phyloP scores from a whole-genome alignment of 2,113 vertebrate genomes.

The Ammodytes marinus region DNA sequence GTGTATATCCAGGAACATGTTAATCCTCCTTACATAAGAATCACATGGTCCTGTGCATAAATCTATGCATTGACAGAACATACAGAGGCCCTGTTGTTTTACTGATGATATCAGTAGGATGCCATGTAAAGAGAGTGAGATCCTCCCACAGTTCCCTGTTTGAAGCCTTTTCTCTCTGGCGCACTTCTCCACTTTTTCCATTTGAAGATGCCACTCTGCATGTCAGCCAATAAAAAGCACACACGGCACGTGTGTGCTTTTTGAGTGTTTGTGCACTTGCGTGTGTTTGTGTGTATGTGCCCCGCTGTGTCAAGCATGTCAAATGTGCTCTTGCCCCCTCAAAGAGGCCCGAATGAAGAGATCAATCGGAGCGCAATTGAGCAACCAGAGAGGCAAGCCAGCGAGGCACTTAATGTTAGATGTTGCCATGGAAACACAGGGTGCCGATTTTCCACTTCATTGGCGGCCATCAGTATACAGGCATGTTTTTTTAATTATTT shows the following conservation, averaged over 20 bases:
- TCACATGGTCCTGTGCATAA: background rate
- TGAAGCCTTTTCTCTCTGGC: conserved; percentile 38
- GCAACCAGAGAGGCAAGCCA: conserved; percentile 43
- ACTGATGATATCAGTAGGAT: conserved; percentile 39
- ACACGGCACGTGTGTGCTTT: background rate
- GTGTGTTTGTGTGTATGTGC: conserved; percentile 16
- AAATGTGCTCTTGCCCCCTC: conserved; percentile 65
- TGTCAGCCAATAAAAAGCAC: background rate
- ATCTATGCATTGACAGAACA: background rate
- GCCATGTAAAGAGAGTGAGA: conserved; percentile 28
- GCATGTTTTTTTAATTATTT: conserved; percentile 59
- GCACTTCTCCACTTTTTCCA: conserved; percentile 14
- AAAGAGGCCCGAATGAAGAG: conserved; percentile 58
- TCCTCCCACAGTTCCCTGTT: conserved; percentile 30
- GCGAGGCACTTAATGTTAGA: conserved; percentile 70
- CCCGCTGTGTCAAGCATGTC: conserved; percentile 67
- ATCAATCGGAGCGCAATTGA: conserved; percentile 70
- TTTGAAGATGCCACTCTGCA: conserved; percentile 35
- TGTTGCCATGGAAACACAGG: conserved; percentile 76
- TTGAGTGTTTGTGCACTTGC: background rate
- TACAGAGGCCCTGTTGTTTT: conserved; percentile 28
- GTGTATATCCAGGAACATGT: background rate
- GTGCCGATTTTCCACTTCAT: conserved; percentile 72
- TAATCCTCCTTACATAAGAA: background rate
- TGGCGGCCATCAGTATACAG: conserved; percentile 45